phyloP scores from a whole-genome alignment of 1,140 invertebrate genomes.

The Sinonovacula constricta region DNA sequence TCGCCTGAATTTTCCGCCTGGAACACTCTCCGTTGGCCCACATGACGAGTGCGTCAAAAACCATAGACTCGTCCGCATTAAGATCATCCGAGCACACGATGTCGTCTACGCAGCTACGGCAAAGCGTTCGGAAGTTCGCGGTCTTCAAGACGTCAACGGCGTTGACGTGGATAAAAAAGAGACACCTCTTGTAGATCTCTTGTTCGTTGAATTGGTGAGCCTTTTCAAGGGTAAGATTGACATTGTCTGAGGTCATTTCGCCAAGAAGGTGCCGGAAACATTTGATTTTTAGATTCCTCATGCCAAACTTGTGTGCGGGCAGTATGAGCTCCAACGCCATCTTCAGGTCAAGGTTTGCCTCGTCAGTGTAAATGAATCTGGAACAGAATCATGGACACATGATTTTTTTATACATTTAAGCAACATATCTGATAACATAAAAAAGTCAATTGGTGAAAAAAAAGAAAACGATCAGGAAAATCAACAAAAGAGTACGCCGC shows the following conservation, averaged over 20 bases:
- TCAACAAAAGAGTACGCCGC: no score
- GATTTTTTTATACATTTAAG: no score
- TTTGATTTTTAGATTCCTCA: constrained; percentile 86
- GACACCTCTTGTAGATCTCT: constrained; percentile 27
- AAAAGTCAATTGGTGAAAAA: no score
- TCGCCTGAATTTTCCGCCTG: not conserved
- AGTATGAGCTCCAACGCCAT: constrained; percentile 90
- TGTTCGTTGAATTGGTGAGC: constrained; percentile 19
- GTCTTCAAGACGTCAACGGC: constrained; percentile 29
- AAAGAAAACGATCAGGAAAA: no score
- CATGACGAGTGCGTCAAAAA: constrained; percentile 25
- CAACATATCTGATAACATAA: no score
- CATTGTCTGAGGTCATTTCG: constrained; percentile 87
- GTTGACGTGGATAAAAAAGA: constrained; percentile 36
- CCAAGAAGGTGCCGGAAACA: constrained; percentile 88
- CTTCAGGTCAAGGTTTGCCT: constrained; percentile 82
- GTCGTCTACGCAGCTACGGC: not conserved
- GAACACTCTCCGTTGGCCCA: constrained; percentile 47
- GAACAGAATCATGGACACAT: not conserved
- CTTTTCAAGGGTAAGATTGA: constrained; percentile 76
- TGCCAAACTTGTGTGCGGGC: constrained; percentile 89
- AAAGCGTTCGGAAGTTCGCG: constrained; percentile 5
- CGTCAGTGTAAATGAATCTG: constrained; percentile 54
- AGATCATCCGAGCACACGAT: constrained; percentile 37
- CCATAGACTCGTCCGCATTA: constrained; percentile 25